These are phyloP conservation scores for Gastrophysa polygoni DNA, from an alignment of 2,888 invertebrate species.

Conservation along the genomic window DNA sequence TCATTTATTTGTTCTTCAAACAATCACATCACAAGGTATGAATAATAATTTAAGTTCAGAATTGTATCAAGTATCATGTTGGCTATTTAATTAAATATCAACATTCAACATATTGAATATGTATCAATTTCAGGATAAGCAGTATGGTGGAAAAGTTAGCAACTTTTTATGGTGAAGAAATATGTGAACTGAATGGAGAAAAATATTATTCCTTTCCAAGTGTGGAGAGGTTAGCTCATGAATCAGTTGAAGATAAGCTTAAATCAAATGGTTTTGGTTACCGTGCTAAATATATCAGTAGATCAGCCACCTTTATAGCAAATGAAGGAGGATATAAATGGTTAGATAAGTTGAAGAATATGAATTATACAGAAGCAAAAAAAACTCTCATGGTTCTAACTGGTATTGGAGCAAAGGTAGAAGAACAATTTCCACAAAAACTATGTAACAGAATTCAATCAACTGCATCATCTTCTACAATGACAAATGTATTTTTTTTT, in stretches of 20 bases:
- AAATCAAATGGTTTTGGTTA: constrained; percentile 83
- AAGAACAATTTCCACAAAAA: too few species aligned
- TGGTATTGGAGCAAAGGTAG: constrained; percentile 96
- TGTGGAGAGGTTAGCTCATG: constrained; percentile 65
- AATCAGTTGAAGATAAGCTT: constrained; percentile 73
- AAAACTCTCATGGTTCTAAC: constrained; percentile 75
- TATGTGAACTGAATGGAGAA: constrained; percentile 69
- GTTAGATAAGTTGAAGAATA: constrained; percentile 70
- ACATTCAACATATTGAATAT: too few species aligned
- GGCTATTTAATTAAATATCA: too few species aligned
- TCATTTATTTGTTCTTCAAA: constrained; percentile 98
- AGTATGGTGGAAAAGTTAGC: constrained; percentile 91
- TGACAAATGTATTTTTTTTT: too few species aligned
- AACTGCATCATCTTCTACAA: too few species aligned
- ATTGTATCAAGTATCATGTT: constrained; percentile 61
- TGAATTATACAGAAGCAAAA: constrained; percentile 76
- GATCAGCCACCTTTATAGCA: constrained; percentile 69
- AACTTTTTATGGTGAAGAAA: constrained; percentile 76
- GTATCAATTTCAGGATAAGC: constrained; percentile 73
- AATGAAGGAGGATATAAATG: constrained; percentile 74
- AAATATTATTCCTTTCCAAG: constrained; percentile 82
- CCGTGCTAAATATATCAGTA: constrained; percentile 83
- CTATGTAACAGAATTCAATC: too few species aligned
- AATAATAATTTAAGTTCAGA: constrained; percentile 58
- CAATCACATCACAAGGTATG: constrained; percentile 87